Evolutionary conservation across 1,140 invertebrate species (phyloP).

Genomic region (Magallana angulata): DNA sequence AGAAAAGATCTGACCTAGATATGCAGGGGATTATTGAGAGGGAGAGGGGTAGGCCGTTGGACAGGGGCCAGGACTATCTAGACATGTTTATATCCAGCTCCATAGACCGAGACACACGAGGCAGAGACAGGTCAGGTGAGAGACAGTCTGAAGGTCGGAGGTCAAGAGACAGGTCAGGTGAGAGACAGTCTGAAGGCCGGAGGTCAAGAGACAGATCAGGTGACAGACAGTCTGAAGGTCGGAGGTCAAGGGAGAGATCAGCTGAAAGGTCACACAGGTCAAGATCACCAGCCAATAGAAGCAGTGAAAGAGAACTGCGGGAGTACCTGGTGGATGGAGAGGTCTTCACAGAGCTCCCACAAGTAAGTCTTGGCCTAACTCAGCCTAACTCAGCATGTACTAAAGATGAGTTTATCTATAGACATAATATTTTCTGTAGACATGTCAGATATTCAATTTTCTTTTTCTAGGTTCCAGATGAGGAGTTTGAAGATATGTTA

Average conservation of each 20-base stretch:
- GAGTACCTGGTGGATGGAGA: slow-evolving; percentile 48
- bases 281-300: slow-evolving; percentile 39
- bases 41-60: slow-evolving; percentile 37
- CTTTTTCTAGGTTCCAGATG: slow-evolving; percentile 50
- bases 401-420: no score
- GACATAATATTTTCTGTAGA: neutral
- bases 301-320: slow-evolving; percentile 7
- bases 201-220: slow-evolving; percentile 23
- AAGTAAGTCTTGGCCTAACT: neutral
- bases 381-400: neutral
- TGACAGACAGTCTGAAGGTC: neutral
- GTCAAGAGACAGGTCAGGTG: slow-evolving; percentile 4
- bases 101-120: slow-evolving; percentile 14
- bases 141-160: slow-evolving; percentile 20
- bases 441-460: neutral
- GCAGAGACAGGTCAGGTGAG: neutral
- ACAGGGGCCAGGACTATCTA: slow-evolving; percentile 46
- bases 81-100: slow-evolving; percentile 8
- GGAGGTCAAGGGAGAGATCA: neutral
- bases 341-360: slow-evolving; percentile 39
- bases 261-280: slow-evolving; percentile 22
- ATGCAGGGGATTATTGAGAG: neutral
- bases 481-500: slow-evolving; percentile 56
- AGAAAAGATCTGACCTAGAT: neutral
- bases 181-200: neutral